Conservation (phyloP, 1,140 invertebrate species). For the Amyelois transitella region DNA sequence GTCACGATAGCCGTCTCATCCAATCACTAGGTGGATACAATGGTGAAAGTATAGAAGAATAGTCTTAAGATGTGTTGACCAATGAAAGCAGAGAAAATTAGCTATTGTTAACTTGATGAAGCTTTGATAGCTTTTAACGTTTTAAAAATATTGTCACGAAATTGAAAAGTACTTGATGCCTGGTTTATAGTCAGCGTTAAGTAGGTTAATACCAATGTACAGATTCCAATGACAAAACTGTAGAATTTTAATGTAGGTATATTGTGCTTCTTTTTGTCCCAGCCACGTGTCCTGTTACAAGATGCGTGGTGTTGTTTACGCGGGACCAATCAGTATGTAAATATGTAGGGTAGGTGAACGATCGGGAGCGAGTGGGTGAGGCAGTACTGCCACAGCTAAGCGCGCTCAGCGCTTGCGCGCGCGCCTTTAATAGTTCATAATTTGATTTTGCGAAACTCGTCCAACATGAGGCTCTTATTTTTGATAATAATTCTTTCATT, state of each 20-base stretch:
- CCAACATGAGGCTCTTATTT: conserved; percentile 5
- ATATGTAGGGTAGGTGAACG: conserved; percentile 66
- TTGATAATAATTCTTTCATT: neutral
- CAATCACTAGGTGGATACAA: conserved; percentile 28
- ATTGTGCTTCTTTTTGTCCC: neutral
- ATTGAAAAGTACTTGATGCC: too few relatives aligned
- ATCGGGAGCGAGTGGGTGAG: conserved; percentile 58
- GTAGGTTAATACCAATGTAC: too few relatives aligned
- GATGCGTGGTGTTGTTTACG: conserved; percentile 46
- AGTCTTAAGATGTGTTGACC: neutral
- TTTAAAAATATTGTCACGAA: too few relatives aligned
- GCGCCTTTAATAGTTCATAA: conserved; percentile 23
- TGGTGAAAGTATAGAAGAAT: neutral
- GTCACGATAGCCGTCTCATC: conserved; percentile 39
- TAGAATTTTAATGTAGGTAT: too few relatives aligned
- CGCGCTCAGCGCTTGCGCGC: conserved; percentile 52
- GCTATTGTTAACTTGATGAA: too few relatives aligned
- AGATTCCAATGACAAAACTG: too few relatives aligned
- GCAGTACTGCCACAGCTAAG: conserved; percentile 42
- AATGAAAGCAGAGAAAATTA: too few relatives aligned
- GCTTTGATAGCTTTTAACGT: too few relatives aligned
- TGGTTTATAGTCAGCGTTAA: too few relatives aligned
- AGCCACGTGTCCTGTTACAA: conserved; percentile 36
- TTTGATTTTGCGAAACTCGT: neutral
- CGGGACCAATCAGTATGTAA: conserved; percentile 60